phyloP scores from a whole-genome alignment of 2,113 vertebrate species.

The Acinonyx jubatus region DNA sequence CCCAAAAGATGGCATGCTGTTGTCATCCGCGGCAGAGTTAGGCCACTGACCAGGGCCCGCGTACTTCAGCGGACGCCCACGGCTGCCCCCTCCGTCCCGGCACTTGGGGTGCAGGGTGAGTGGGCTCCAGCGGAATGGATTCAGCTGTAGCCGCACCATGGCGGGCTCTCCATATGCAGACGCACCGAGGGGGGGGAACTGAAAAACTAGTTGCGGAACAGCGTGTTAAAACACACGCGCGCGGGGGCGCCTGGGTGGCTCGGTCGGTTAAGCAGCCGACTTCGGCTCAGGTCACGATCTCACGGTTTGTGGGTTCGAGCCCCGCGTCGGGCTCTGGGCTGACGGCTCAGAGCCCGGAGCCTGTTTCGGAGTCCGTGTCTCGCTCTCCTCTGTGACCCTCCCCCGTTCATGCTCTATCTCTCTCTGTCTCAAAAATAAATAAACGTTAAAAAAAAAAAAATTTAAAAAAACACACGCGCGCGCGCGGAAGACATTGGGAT shows the following conservation, averaged over 20 bases:
- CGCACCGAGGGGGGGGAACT: rapidly evolving
- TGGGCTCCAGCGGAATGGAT: not conserved
- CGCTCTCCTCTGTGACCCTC: too few relatives aligned
- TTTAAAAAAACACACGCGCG: too few relatives aligned
- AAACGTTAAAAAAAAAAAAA: too few relatives aligned
- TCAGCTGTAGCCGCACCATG: rapidly evolving
- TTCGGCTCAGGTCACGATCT: too few relatives aligned
- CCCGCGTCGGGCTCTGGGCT: too few relatives aligned
- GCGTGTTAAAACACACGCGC: rapidly evolving
- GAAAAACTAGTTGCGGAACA: rapidly evolving
- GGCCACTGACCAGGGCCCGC: not conserved
- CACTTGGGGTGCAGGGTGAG: not conserved
- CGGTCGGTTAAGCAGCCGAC: too few relatives aligned
- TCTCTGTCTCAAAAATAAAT: too few relatives aligned
- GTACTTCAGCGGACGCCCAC: rapidly evolving
- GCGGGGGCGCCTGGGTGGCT: too few relatives aligned
- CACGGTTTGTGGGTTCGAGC: too few relatives aligned
- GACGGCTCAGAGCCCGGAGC: too few relatives aligned
- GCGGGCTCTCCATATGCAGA: rapidly evolving
- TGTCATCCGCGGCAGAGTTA: not conserved
- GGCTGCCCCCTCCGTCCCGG: not conserved
- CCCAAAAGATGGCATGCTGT: not conserved
- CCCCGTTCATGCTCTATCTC: too few relatives aligned
- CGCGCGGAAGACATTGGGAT: not conserved
- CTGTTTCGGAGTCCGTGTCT: too few relatives aligned